Base-by-base conservation (phyloP, 92 coral and sea anemone species). In the Bergia puertoricense region DNA sequence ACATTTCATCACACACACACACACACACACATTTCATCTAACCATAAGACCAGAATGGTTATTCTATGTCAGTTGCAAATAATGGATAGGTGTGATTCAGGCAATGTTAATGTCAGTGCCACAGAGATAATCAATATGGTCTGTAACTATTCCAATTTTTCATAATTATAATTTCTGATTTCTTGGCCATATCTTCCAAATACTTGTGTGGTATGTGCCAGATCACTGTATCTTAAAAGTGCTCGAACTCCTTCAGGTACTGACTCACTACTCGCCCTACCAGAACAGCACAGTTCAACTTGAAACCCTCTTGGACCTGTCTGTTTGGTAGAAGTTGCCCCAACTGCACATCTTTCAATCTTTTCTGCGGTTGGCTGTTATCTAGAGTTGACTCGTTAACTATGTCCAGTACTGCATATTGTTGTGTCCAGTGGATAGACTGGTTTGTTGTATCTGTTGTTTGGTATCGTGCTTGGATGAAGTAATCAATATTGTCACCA, bases 401-500 rank as follows among this genome's bases (percentile, higher is more conserved):
- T 77, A 88, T 50, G 43, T 82, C 88, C 15, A 89, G 57, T n/a
- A 82, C 67, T 48, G 85, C 89, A 86, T 79, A 90, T 80, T 90
- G 92, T 43, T 90, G 92, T 23, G 92, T 90, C 92, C 90, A 90
- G 65, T 90, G 92, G 44, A 90, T 69, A 8, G 90, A 86, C 88
- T 86, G 81, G 86, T 86, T 90, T 50, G 90, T 86, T 22, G 67
- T 77, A 38, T 86, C 89, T 67, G 13, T 90, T 76, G 90, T 66
- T 81, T 90, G 92, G 85, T 68, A 46, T 51, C 92, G 51, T 3
- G 92, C 90, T 40, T 86, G 84, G 48, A 90, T 76, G 76, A 69
- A 72, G 75, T 79, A 90, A 81, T 90, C 92, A 23, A 90, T 90
- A 84, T 90, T 90, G 81, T 89, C 91, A 46, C 82, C 91, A 43